Evolutionary conservation across 1,140 invertebrate species (phyloP), one percentile per base, ranked within the genome.

Genomic region (Akabosia matsudoensis): DNA sequence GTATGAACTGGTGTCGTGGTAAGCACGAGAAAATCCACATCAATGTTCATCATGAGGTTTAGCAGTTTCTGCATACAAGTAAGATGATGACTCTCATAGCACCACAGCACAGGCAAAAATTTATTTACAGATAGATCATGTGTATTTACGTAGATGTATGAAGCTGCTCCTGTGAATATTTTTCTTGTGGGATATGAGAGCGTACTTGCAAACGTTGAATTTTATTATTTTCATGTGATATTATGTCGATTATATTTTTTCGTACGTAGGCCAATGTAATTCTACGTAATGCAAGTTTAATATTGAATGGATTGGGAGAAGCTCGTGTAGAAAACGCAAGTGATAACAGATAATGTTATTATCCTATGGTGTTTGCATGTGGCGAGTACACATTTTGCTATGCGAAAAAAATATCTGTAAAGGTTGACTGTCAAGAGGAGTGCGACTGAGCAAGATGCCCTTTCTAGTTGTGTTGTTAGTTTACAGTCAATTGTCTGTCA

Each of bases 401-500:
- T 31, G 61, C 61, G 31, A 67, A n/a, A n/a, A n/a, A n/a, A n/a
- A n/a, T n/a, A 67, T 67, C 61, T 67, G 26, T 67, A 31, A 45
- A 45, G 61, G 61, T 67, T 67, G 24, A 67, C 61, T 67, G 61
- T 45, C 37, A 18, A 45, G 37, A 45, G 31, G 61, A 67, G 7
- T 67, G 61, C 3, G 61, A 7, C 61, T 67, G 7, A 67, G 31
- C 61, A 3, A 31, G 22, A 67, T 67, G 61, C 61, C 61, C 61
- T 67, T 67, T 67, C 61, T 67, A 22, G 26, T 67, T 67, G 61
- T 67, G 61, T 67, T 67, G 74, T 75, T 75, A 75, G 74, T 75
- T 75, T 28, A 70, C 70, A 75, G 64, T 75, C 70, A 70, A 75
- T 75, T 51, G 61, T 75, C 74, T 75, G 74, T 70, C 70, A 1